phyloP scores from a whole-genome alignment of 2,888 invertebrate genomes.

The Boloria euphrosyne region DNA sequence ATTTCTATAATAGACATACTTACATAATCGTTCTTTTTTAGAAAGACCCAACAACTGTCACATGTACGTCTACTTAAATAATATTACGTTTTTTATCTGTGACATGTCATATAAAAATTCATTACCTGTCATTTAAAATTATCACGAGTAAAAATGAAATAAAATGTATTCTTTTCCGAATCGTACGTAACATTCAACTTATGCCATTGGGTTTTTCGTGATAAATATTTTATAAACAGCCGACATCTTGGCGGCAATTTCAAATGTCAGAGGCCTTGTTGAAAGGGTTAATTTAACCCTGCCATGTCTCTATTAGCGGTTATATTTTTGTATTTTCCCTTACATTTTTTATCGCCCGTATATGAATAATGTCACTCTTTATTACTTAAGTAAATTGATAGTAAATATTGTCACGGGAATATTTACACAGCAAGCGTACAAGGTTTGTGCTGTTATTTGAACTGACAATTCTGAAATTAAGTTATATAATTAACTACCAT shows the following conservation, averaged over 20 bases:
- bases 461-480: too few species aligned
- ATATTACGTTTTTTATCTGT: too few species aligned
- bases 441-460: too few species aligned
- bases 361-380: slow-evolving; percentile 13
- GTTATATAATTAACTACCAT: too few species aligned
- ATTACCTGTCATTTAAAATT: background rate
- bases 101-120: background rate
- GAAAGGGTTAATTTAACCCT: slow-evolving; percentile 37
- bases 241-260: slow-evolving; percentile 18
- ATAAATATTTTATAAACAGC: slow-evolving; percentile 17
- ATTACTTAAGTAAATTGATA: slow-evolving; percentile 3
- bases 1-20: too few species aligned
- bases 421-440: too few species aligned
- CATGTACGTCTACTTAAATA: too few species aligned
- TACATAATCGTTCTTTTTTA: too few species aligned
- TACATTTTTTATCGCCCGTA: slow-evolving; percentile 6
- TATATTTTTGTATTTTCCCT: slow-evolving; percentile 12
- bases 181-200: slow-evolving; percentile 3
- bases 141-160: background rate
- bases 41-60: too few species aligned
- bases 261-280: slow-evolving; percentile 20
- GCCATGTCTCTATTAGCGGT: slow-evolving; percentile 23
- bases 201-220: slow-evolving; percentile 4
- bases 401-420: slow-evolving; percentile 2
- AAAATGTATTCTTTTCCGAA: background rate